Percentiles rank a stretch among this genome's conserved stretches.
phyloP scores from a whole-genome alignment of 2,888 invertebrate genomes.

The Azorinus chamasolen region DNA sequence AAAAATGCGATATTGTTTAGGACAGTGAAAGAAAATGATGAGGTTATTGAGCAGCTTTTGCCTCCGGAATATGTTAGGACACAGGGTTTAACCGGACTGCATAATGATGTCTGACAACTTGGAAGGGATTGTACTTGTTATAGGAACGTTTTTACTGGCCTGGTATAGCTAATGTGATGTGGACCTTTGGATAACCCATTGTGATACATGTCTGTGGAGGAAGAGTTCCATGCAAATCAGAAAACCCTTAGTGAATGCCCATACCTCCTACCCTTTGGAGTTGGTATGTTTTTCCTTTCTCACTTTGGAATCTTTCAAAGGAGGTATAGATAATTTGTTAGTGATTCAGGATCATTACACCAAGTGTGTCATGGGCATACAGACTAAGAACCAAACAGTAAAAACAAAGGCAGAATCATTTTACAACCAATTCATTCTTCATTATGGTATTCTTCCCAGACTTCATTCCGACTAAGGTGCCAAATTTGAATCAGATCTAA shows the following conservation, averaged over 20 bases:
- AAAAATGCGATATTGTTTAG: neutral
- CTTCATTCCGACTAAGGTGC: constrained; percentile 46
- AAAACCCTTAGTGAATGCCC: neutral
- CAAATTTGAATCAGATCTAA: constrained; percentile 33
- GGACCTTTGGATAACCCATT: neutral
- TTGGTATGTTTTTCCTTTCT: constrained; percentile 6
- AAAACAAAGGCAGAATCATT: no score
- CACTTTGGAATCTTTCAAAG: constrained; percentile 9
- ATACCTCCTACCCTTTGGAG: constrained; percentile 6
- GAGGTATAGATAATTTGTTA: constrained; percentile 3
- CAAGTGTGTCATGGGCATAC: no score
- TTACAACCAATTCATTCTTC: no score
- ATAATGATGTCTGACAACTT: constrained; percentile 6
- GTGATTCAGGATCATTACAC: no score
- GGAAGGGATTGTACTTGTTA: neutral
- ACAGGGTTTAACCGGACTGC: neutral
- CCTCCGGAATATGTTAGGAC: neutral
- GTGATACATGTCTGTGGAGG: constrained; percentile 3
- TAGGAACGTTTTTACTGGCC: constrained; percentile 2
- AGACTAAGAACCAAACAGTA: no score
- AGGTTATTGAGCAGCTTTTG: constrained; percentile 2
- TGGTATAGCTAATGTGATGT: neutral
- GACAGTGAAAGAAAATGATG: neutral
- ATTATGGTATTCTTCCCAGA: no score
- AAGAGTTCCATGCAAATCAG: neutral